Evolutionary conservation across 2,113 vertebrate genomes (phyloP), one percentile per base, ranked within the genome.

Genomic region (Pachypanchax playfairii): DNA sequence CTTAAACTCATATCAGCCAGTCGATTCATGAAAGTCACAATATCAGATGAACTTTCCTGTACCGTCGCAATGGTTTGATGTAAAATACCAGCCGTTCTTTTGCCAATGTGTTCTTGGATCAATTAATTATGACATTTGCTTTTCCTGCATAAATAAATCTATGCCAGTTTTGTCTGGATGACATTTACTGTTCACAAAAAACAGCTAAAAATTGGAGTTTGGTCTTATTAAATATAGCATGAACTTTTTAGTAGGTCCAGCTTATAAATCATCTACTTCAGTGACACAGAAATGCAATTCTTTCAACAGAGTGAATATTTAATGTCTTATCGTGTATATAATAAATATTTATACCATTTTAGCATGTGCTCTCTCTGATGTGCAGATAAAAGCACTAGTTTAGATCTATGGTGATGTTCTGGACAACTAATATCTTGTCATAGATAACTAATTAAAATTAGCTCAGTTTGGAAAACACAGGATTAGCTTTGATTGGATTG

Each of bases 101-200:
- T 72, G 42, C 7, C 18, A 0, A 17, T 20, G 41, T 38, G 10
- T 0, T 14, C 38, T 17, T 24, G 17, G 17, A 46, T 6, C 41
- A 41, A 28, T 22, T 61, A 24, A 48, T 61, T 49, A 42, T 4
- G 65, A 0, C 33, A 51, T 64, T 64, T 6, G 21, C 48, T 59
- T 61, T n/a, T 22, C 15, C n/a, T 4, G 11, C 0, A 58, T 48
- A 61, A 58, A 57, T 42, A 41, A 10, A 43, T 49, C 39, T 8
- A 0, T n/a, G 21, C 5, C 29, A 9, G 31, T 38, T 53, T 22
- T 26, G 41, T 65, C 66, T 62, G 49, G 24, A 22, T 49, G 51
- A 70, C 69, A 77, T 65, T 70, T 70, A 65, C 63, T 56, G 46
- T 7, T 50, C 42, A 65, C 36, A 48, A 46, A 1, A 25, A 44